Evolutionary conservation across 2,797 vertebrate species (phyloP).

Genomic region (Sardinella longiceps): DNA sequence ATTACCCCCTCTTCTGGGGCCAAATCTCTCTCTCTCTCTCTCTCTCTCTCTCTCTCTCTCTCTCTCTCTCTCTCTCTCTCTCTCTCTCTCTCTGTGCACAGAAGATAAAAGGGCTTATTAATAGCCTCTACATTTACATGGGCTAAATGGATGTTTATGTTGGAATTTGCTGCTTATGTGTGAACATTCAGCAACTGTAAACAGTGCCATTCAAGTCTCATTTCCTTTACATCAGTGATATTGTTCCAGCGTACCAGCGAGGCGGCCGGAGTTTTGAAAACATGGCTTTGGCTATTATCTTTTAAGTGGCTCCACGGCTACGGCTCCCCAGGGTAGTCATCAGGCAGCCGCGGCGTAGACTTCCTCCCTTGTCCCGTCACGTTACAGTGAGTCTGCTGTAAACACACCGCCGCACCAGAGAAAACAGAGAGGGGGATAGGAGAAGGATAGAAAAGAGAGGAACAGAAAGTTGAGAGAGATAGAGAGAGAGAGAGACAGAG

Average conservation of each 20-base stretch:
- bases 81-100: conserved; percentile 45
- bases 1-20: conserved; percentile 64
- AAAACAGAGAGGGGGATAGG: not conserved
- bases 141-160: conserved; percentile 83
- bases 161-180: conserved; percentile 84
- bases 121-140: conserved; percentile 82
- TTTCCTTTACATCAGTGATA: conserved; percentile 86
- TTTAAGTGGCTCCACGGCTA: conserved; percentile 77
- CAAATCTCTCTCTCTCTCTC: conserved; percentile 53
- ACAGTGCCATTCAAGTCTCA: conserved; percentile 82
- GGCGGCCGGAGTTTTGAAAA: conserved; percentile 75
- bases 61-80: not conserved
- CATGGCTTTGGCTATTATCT: conserved; percentile 75
- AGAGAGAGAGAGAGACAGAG: not conserved
- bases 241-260: conserved; percentile 77
- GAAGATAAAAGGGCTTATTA: conserved; percentile 84
- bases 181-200: conserved; percentile 85
- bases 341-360: conserved; percentile 70
- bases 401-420: conserved; percentile 55
- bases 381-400: conserved; percentile 70
- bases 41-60: not conserved
- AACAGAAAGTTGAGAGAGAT: conserved; percentile 31
- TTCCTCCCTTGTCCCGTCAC: conserved; percentile 70
- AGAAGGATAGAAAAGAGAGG: conserved; percentile 31
- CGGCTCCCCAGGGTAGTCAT: conserved; percentile 73